Evolutionary conservation across 2,888 invertebrate species (phyloP).

Genomic region (Melieria crassipennis): DNA sequence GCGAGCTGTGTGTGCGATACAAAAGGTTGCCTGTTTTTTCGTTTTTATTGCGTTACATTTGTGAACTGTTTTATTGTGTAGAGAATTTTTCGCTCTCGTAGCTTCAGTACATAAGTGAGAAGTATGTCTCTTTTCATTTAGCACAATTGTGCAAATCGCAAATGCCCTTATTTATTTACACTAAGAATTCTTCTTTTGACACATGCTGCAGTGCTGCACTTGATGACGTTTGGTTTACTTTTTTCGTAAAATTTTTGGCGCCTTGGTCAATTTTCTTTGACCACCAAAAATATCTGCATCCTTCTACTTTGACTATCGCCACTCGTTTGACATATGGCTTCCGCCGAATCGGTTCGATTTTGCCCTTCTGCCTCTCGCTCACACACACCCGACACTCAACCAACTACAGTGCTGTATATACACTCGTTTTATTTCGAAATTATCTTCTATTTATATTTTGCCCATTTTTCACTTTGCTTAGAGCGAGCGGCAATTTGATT

Average conservation of each 20-base stretch:
- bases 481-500: no score
- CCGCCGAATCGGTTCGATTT: conserved; percentile 20
- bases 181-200: conserved; percentile 20
- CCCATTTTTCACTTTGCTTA: no score
- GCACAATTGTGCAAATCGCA: no score
- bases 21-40: conserved; percentile 21
- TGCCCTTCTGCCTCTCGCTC: conserved; percentile 27
- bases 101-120: neutral
- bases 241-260: conserved; percentile 31
- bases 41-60: conserved; percentile 12
- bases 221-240: conserved; percentile 29
- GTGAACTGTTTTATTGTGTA: conserved; percentile 23
- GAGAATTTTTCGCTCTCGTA: conserved; percentile 22
- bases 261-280: conserved; percentile 38
- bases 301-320: conserved; percentile 32
- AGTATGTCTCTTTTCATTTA: neutral
- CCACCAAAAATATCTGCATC: conserved; percentile 28
- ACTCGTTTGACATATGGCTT: conserved; percentile 34
- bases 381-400: conserved; percentile 3
- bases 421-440: conserved; percentile 37
- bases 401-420: conserved; percentile 16
- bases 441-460: conserved; percentile 30
- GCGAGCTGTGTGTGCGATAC: neutral
- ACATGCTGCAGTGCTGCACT: conserved; percentile 32
- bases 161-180: neutral